A percentile compares a stretch with the other conserved stretches of the same genome.
These are phyloP conservation scores for Acomys russatus DNA, from an alignment of 2,797 vertebrate genomes.

Conservation along the genomic window DNA sequence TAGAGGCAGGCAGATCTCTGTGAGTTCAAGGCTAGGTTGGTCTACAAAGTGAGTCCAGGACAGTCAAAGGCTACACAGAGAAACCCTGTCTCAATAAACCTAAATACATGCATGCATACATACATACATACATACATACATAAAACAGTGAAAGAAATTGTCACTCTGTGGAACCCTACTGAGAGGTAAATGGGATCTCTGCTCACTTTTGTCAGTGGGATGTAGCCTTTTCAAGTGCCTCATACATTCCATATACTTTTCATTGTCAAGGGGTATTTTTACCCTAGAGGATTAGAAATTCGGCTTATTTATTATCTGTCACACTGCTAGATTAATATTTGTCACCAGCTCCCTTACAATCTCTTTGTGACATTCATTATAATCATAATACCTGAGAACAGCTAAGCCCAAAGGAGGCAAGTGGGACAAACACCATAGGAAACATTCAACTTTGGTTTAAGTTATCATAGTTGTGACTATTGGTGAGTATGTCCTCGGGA, in stretches of 20 bases:
- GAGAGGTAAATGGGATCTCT: no score
- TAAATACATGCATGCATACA: no score
- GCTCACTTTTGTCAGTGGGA: neutral
- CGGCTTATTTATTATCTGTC: neutral
- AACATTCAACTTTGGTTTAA: neutral
- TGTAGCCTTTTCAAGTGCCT: neutral
- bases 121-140: no score
- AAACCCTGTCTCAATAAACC: no score
- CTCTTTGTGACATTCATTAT: slow-evolving; percentile 46
- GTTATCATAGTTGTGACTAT: fast-evolving
- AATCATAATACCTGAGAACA: neutral
- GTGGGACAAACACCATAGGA: neutral
- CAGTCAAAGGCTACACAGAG: no score
- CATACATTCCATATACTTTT: fast-evolving
- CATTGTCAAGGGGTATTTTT: neutral
- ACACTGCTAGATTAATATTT: neutral
- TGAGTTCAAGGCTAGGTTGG: no score
- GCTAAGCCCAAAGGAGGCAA: neutral
- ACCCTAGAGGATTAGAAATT: neutral
- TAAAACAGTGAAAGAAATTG: neutral
- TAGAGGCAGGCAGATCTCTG: no score
- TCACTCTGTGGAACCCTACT: neutral
- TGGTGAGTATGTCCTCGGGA: fast-evolving
- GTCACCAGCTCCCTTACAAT: neutral
- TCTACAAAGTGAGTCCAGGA: no score